These are phyloP conservation scores for Drosophila kepulauana DNA, from an alignment of 1,140 invertebrate genomes.

Conservation along the genomic window DNA sequence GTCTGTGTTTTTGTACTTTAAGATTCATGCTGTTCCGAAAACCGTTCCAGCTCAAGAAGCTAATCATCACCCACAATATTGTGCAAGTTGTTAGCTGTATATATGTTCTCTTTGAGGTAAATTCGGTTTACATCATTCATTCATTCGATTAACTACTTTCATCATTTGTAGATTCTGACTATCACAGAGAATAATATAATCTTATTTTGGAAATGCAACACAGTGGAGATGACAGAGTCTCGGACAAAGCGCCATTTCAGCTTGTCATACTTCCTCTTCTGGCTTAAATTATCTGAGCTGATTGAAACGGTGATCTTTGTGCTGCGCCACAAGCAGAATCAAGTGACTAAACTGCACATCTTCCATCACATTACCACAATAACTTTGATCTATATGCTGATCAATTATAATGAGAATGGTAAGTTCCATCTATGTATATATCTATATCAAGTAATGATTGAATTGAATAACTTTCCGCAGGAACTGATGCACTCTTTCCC, in stretches of 20 bases:
- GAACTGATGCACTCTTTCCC: conserved; percentile 91
- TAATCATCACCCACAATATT: conserved; percentile 71
- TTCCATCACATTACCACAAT: conserved; percentile 91
- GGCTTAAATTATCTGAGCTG: conserved; percentile 88
- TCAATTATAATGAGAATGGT: conserved; percentile 79
- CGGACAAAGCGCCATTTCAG: conserved; percentile 37
- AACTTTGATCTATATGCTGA: conserved; percentile 91
- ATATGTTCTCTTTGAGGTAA: conserved; percentile 66
- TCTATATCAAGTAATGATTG: neutral
- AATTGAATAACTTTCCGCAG: conserved; percentile 77
- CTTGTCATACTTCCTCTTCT: conserved; percentile 85
- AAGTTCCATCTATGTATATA: neutral
- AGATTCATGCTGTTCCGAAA: conserved; percentile 70
- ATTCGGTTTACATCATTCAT: neutral
- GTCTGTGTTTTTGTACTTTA: conserved; percentile 44
- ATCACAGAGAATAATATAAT: conserved; percentile 44
- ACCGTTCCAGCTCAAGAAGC: conserved; percentile 61
- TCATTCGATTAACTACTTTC: neutral
- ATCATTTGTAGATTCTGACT: conserved; percentile 29
- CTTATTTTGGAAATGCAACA: conserved; percentile 64
- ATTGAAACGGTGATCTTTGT: conserved; percentile 93
- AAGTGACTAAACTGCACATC: conserved; percentile 91
- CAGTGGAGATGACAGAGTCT: conserved; percentile 8
- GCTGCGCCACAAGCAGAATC: conserved; percentile 90
- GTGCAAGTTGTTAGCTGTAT: conserved; percentile 71